Conservation (phyloP, 2,797 vertebrate genomes). For the Sebastiscus tertius region DNA sequence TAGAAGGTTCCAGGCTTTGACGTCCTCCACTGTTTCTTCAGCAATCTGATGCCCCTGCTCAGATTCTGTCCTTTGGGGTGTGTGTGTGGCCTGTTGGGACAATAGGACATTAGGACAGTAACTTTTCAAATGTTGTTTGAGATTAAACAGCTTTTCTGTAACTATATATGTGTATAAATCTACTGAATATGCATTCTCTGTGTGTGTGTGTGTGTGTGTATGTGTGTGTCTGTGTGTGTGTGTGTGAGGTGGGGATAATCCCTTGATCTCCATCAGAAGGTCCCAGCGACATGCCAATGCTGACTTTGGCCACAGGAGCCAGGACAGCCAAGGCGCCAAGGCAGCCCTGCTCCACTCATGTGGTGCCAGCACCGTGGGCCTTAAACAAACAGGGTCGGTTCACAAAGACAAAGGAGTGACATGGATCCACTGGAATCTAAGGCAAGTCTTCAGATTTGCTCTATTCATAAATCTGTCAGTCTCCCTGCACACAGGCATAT, state of each 20-base stretch:
- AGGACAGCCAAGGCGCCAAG: conserved; percentile 65
- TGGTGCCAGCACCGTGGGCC: conserved; percentile 66
- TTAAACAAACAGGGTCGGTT: conserved; percentile 80
- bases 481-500: conserved; percentile 12
- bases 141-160: conserved; percentile 9
- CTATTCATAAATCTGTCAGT: conserved; percentile 64
- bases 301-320: conserved; percentile 75
- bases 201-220: neutral
- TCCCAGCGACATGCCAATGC: conserved; percentile 69
- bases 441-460: conserved; percentile 48
- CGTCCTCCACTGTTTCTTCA: conserved; percentile 42
- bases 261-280: conserved; percentile 74
- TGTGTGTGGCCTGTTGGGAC: conserved; percentile 16
- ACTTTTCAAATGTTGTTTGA: neutral
- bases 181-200: neutral
- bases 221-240: conserved; percentile 12
- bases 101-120: neutral
- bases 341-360: conserved; percentile 64
- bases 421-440: conserved; percentile 60
- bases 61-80: conserved; percentile 31
- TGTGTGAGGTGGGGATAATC: conserved; percentile 46
- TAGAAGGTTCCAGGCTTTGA: neutral
- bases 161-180: conserved; percentile 6
- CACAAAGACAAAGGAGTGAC: conserved; percentile 73
- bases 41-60: conserved; percentile 51